Evolutionary conservation across 2,888 invertebrate species (phyloP), one percentile per base, ranked within the genome.

Genomic region (Hoplodrina ambigua): DNA sequence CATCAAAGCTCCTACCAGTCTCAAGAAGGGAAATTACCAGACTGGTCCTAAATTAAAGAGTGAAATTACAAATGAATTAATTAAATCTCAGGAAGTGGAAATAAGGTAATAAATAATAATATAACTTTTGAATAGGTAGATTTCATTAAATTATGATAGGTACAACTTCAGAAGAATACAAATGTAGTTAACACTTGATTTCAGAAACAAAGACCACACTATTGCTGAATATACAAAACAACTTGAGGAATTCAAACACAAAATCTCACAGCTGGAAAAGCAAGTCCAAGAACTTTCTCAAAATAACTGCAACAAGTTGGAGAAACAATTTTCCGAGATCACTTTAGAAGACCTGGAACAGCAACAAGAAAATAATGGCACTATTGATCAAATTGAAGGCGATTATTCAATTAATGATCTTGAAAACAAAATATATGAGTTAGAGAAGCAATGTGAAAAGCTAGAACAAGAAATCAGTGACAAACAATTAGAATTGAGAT

Each of bases 61-160:
- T 75, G 89, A 89, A 85, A 74, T 85, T 57, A 87, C 89, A 64
- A 89, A 90, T 81, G 95, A 96, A 81, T 80, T 94, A 56, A 89
- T 95, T 57, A 93, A 93, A 85, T 90, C 92, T 46, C 95, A 95
- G 81, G 93, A 95, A 87, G 94, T 93, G 59, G 95, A 96, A 92
- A 94, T 95, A 77, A 92, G 94, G 96, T 95, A 89, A 68, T 15
- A 25, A 89, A 68, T 15, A 25, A 20, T 25, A 25, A 25, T 25
- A 25, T 33, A 53, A 8, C 4, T 53, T n/a, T 55, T 30, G 20
- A 41, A 55, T 55, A n/a, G 17, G 17, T 53, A 11, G 41, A 15
- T 56, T 57, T 46, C 17, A 46, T 46, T 46, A 17, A 2, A 46
- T 17, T 37, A 17, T 17, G 17, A 46, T 17, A 17, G 46, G 37